Evolutionary conservation across 2,797 vertebrate genomes (phyloP), one percentile per base, ranked within the genome.

Genomic region (Pogonophryne albipinna): DNA sequence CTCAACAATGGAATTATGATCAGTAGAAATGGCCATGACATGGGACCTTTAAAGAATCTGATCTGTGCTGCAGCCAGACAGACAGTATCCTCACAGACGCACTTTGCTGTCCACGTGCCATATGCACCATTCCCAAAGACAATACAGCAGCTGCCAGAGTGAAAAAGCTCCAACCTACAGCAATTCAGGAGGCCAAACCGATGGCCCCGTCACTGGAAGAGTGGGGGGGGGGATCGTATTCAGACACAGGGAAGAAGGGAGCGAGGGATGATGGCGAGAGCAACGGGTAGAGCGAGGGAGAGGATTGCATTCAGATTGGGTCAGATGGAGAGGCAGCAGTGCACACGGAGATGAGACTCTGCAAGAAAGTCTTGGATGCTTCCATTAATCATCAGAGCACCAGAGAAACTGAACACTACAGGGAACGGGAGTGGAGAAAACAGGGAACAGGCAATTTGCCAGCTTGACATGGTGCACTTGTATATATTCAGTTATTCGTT

Each of bases 91-190:
- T 79, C 23, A 23, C 42, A 85, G 74, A 70, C 72, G 57, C 50
- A 85, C 76, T 84, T 83, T 76, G 50, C 74, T 52, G 64, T 89
- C 88, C 89, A 91, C 61, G 76, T 90, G 88, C 92, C 90, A 92
- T 85, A 89, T 90, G 87, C 80, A 92, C 80, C 70, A 83, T 87
- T 83, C 87, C 72, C 72, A 72, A 71, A 90, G 86, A 94, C 93
- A 93, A 94, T 91, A 89, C 76, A 92, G 80, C 93, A 94, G 93
- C 93, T 94, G 94, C 90, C 71, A 69, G 71, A 87, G 78, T 79
- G 84, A 92, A 85, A 93, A 92, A 90, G 88, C 86, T 87, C 66
- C 82, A 80, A 88, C 77, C 87, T 83, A 85, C 82, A 86, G 80
- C 76, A 76, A 89, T 82, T 86, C 81, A 82, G 73, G 56, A 73